Percentiles rank a stretch among this genome's conserved stretches.
phyloP scores from a whole-genome alignment of 2,113 vertebrate species.

The Nothocercus nigrocapillus region DNA sequence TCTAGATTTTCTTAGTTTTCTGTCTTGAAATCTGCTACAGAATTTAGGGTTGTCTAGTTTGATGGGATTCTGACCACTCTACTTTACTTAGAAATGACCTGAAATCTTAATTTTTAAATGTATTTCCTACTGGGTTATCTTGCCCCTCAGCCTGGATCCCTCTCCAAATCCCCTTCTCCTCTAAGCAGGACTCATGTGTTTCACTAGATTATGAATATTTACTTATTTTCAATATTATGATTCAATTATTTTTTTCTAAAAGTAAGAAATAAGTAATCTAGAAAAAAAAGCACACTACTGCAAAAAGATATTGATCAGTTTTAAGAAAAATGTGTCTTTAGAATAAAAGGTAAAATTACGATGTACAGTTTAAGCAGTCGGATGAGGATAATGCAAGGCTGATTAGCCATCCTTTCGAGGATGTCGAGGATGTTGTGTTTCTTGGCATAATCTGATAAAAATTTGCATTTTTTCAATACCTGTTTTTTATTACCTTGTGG shows the following conservation, averaged over 20 bases:
- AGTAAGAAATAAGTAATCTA: not conserved
- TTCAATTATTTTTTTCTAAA: not conserved
- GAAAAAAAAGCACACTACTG: not conserved
- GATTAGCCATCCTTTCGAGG: not conserved
- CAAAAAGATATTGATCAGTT: not conserved
- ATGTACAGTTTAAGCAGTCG: not conserved
- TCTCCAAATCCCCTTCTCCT: not conserved
- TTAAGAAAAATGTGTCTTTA: not conserved
- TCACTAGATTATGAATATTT: not conserved
- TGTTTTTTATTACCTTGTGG: not conserved
- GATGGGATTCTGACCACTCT: not conserved
- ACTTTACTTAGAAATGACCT: not conserved
- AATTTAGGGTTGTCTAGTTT: not conserved
- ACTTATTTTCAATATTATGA: not conserved
- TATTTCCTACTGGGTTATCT: conserved; percentile 15
- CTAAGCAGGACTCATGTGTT: not conserved
- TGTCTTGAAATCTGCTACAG: not conserved
- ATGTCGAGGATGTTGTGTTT: not conserved
- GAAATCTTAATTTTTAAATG: not conserved
- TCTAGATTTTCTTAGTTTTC: not conserved
- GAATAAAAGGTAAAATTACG: not conserved
- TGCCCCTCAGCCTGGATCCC: not conserved
- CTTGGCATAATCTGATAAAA: not conserved
- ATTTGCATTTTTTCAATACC: not conserved
- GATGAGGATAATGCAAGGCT: not conserved